These are phyloP conservation scores for Neopipo cinnamomea DNA, from an alignment of 2,113 vertebrate species.

Conservation along the genomic window DNA sequence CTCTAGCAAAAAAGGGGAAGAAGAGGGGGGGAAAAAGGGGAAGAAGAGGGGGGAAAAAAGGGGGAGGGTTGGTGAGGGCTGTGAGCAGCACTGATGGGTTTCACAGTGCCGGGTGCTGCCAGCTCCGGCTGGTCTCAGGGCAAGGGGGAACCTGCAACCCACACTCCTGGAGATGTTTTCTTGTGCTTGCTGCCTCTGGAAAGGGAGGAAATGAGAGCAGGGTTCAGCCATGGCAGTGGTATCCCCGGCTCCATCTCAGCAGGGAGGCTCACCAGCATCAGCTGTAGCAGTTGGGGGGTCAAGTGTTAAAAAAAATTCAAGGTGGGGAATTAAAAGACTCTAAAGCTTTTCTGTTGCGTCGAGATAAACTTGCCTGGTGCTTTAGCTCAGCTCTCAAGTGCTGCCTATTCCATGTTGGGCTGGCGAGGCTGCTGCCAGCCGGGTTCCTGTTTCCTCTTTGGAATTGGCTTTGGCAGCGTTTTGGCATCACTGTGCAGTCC, in stretches of 20 bases:
- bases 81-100: neutral
- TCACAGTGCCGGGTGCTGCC: neutral
- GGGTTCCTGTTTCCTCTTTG: neutral
- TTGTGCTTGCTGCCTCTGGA: neutral
- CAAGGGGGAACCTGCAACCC: accelerated
- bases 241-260: accelerated
- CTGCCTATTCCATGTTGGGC: neutral
- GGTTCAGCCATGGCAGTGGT: neutral
- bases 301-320: neutral
- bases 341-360: neutral
- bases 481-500: neutral
- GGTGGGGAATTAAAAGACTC: neutral
- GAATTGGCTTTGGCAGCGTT: neutral
- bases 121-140: neutral
- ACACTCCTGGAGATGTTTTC: neutral
- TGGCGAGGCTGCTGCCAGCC: neutral
- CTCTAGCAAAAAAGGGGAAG: neutral
- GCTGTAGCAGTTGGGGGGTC: too few species aligned
- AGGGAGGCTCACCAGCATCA: neutral
- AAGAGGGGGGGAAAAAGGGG: neutral
- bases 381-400: accelerated
- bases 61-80: accelerated
- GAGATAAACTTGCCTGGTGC: neutral
- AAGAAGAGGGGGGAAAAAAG: neutral
- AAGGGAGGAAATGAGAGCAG: neutral